A percentile compares a stretch with the other conserved stretches of the same genome.
Evolutionary conservation across 2,888 invertebrate species (phyloP).

Genomic region (Octodonta nipae): DNA sequence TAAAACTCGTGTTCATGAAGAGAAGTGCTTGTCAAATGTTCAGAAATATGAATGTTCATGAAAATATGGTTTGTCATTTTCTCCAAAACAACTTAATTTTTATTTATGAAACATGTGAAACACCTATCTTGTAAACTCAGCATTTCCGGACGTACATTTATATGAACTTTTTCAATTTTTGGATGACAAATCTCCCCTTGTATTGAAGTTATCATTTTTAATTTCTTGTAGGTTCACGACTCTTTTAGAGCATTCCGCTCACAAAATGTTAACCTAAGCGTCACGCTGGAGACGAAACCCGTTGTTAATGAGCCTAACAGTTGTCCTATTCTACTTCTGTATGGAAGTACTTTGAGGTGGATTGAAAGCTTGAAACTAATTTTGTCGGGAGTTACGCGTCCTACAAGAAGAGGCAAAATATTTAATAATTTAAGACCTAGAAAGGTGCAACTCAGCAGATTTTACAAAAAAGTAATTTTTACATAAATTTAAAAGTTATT

Average conservation of each 20-base stretch:
- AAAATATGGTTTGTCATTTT: too few relatives aligned
- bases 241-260: conserved; percentile 90
- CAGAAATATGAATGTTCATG: too few relatives aligned
- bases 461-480: conserved; percentile 61
- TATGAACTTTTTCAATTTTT: too few relatives aligned
- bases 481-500: too few relatives aligned
- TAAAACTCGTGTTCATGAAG: too few relatives aligned
- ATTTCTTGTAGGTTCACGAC: conserved; percentile 62
- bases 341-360: conserved; percentile 90
- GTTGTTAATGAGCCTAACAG: conserved; percentile 37
- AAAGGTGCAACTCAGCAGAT: conserved; percentile 84
- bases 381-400: conserved; percentile 83
- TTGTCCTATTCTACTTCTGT: conserved; percentile 62
- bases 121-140: too few relatives aligned
- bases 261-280: conserved; percentile 64
- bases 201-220: neutral
- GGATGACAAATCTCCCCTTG: too few relatives aligned
- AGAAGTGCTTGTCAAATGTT: too few relatives aligned
- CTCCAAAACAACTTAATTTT: too few relatives aligned
- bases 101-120: too few relatives aligned
- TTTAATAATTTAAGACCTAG: conserved; percentile 74
- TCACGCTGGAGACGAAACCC: conserved; percentile 63
- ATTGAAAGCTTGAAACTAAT: conserved; percentile 90
- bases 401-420: conserved; percentile 79
- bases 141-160: too few relatives aligned